Evolutionary conservation across 1,140 invertebrate species (phyloP).

Genomic region (Bombus vancouverensis): DNA sequence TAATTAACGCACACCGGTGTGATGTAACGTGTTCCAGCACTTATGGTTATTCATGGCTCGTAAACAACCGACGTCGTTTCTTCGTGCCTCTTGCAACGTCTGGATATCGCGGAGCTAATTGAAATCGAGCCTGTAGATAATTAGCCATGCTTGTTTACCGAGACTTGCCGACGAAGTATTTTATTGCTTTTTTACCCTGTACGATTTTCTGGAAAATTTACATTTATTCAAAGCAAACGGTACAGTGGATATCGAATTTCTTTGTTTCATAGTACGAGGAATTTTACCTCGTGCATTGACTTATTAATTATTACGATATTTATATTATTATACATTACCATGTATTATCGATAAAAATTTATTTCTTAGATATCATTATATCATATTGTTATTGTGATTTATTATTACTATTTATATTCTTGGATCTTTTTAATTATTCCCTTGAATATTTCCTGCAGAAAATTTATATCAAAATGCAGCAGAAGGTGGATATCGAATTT

Average conservation of each 20-base stretch:
- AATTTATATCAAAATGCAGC: no score
- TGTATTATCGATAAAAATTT: no score
- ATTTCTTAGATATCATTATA: no score
- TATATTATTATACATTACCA: no score
- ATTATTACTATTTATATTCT: background rate
- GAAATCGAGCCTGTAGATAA: conserved; percentile 51
- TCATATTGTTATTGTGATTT: no score
- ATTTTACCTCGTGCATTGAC: background rate
- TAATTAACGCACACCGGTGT: conserved; percentile 54
- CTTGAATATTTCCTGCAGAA: no score
- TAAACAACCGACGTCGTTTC: conserved; percentile 42
- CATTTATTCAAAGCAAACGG: background rate
- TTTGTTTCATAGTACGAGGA: background rate
- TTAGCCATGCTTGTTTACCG: conserved; percentile 27
- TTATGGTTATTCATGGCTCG: conserved; percentile 67
- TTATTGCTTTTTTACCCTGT: background rate
- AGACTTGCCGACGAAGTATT: conserved; percentile 14
- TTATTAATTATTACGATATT: background rate
- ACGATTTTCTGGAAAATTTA: background rate
- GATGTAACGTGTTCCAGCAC: conserved; percentile 48
- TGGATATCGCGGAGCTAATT: conserved; percentile 34
- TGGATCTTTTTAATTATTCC: background rate
- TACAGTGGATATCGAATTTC: background rate
- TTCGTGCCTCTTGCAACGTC: conserved; percentile 8
- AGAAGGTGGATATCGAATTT: no score